Conservation (phyloP, 2,113 vertebrate species). For the Trichechus manatus region DNA sequence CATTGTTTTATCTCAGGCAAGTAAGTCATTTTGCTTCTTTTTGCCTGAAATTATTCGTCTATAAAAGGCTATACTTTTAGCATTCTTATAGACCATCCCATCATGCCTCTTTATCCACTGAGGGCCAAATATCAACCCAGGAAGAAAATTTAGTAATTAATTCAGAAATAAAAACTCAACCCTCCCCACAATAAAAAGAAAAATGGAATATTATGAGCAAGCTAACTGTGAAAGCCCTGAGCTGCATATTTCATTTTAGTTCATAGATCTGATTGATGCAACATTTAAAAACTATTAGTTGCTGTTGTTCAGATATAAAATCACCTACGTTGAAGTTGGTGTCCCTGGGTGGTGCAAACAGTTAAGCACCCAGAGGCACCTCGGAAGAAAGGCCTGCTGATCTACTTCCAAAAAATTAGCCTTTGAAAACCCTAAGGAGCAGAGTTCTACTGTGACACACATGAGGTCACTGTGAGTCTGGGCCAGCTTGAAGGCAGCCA, state of each 20-base stretch:
- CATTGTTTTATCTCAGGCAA: constrained; percentile 81
- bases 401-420: background rate
- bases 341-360: background rate
- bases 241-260: constrained; percentile 58
- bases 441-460: background rate
- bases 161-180: constrained; percentile 64
- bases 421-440: background rate
- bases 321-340: constrained; percentile 42
- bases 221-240: constrained; percentile 40
- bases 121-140: constrained; percentile 40
- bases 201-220: constrained; percentile 58
- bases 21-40: constrained; percentile 80
- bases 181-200: constrained; percentile 58
- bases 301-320: constrained; percentile 49
- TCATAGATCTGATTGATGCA: constrained; percentile 49
- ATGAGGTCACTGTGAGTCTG: background rate
- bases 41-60: constrained; percentile 76
- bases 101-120: constrained; percentile 52
- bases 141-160: constrained; percentile 72
- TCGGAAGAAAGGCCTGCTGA: background rate
- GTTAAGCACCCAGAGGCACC: background rate
- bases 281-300: constrained; percentile 66
- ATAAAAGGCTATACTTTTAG: constrained; percentile 77
- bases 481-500: background rate
- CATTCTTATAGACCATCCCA: constrained; percentile 66